Percentiles rank a stretch among this genome's conserved stretches.
Conservation (phyloP, 2,888 invertebrate genomes). For the Ophioninae sp. region DNA sequence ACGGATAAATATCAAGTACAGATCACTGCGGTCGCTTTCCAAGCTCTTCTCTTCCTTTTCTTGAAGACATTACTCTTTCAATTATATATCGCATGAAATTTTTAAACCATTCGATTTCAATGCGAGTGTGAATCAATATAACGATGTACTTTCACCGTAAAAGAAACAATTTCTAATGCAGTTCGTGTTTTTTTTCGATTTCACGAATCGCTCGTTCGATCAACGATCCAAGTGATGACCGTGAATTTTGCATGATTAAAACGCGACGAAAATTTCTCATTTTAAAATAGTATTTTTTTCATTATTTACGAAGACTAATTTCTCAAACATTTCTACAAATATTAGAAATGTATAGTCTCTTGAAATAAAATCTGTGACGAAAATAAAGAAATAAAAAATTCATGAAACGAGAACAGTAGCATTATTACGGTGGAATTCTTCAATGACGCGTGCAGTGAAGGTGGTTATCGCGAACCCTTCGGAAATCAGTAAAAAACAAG, state of each 20-base stretch:
- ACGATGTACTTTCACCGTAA: not conserved
- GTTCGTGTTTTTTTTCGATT: conserved; percentile 14
- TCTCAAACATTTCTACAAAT: not conserved
- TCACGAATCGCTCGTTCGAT: not conserved
- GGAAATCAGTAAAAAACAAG: not conserved
- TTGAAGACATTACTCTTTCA: conserved; percentile 24
- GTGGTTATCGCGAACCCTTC: not conserved
- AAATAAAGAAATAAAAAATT: too few species aligned
- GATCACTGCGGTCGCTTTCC: conserved; percentile 52
- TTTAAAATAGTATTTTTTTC: not conserved
- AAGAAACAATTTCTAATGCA: not conserved
- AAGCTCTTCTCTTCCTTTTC: conserved; percentile 31
- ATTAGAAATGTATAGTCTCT: not conserved
- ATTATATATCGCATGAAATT: conserved; percentile 35
- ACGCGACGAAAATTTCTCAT: not conserved
- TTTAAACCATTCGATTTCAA: conserved; percentile 28
- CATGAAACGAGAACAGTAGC: too few species aligned
- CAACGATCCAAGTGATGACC: not conserved
- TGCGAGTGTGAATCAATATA: not conserved
- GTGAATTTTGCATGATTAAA: not conserved
- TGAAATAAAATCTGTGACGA: not conserved
- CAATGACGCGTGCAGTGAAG: not conserved
- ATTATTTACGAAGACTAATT: conserved; percentile 6
- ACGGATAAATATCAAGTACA: conserved; percentile 63
- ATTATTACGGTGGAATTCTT: not conserved